phyloP scores from a whole-genome alignment of 2,797 vertebrate genomes.

The Chelon auratus region DNA sequence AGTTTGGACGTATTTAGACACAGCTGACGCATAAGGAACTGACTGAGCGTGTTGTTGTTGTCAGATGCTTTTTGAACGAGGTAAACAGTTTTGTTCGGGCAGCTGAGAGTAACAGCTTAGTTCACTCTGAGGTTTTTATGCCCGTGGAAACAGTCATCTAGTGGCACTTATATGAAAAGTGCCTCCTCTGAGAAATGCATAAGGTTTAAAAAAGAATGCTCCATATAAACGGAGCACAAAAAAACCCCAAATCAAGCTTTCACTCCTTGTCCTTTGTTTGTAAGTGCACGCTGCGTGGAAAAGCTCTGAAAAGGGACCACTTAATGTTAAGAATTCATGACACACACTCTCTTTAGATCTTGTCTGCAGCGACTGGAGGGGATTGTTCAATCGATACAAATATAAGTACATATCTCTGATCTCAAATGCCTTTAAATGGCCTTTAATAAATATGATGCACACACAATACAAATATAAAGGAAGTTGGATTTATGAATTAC shows the following conservation, averaged over 20 bases:
- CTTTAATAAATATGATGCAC: not conserved
- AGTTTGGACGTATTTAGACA: slow-evolving; percentile 24
- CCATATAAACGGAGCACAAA: slow-evolving; percentile 22
- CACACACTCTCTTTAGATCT: not conserved
- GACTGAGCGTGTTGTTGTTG: slow-evolving; percentile 25
- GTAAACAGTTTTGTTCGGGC: slow-evolving; percentile 21
- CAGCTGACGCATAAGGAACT: slow-evolving; percentile 24
- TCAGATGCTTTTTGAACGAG: slow-evolving; percentile 33
- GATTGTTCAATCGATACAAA: not conserved
- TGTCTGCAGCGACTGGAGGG: not conserved
- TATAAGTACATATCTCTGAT: not conserved
- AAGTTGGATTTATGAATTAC: too few species aligned
- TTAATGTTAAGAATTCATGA: not conserved
- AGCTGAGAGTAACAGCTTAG: slow-evolving; percentile 25
- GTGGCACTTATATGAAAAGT: slow-evolving; percentile 44
- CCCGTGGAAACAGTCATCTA: slow-evolving; percentile 24
- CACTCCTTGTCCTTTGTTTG: not conserved
- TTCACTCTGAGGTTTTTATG: slow-evolving; percentile 30
- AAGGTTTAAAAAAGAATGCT: slow-evolving; percentile 22
- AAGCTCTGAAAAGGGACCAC: not conserved
- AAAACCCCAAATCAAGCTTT: not conserved
- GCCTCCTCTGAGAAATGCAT: slow-evolving; percentile 31
- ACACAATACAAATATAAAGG: too few species aligned
- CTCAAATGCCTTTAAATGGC: not conserved
- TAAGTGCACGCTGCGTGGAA: not conserved